Evolutionary conservation across 2,113 vertebrate genomes (phyloP), one percentile per base, ranked within the genome.

Genomic region (Python bivittatus): DNA sequence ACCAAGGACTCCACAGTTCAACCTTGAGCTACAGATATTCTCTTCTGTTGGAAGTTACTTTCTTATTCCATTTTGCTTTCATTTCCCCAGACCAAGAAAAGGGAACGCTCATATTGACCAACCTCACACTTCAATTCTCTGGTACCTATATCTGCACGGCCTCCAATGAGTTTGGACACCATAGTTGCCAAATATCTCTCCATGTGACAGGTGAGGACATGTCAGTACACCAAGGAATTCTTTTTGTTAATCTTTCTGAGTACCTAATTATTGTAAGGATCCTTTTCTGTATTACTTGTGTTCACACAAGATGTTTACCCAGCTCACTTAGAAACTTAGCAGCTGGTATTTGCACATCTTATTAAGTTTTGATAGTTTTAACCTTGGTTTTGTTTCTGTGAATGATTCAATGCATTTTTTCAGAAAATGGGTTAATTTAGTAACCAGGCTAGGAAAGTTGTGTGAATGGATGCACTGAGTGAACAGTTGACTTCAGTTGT

Each of bases 141-240:
- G 97, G 97, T 58, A 97, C 96, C 15, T 98, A 98, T 92, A 95
- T 92, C 53, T 98, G 98, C 92, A 93, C 94, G 54, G 96, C 97
- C 79, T 96, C 96, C 90, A 98, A 98, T 58, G 96, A 98, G 88
- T 94, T 97, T 91, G 97, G 97, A 52, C 94, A 92, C 23, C 94
- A 93, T 0, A 95, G 93, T 57, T 98, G 98, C 79, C 96, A 97
- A 27, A 85, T 98, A 86, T 94, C 92, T 33, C 88, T 98, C 85
- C 95, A 93, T 22, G 97, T 98, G 89, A 94, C 96, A 52, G 93
- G 98, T 98, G 96, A 92, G 92, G 95, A 25, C 1, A 84, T 20
- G 4, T 23, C 6, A n/a, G n/a, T 38, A 86, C 8, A 64, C 11
- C 84, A 48, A 53, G 23, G 20, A n/a, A 54, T n/a, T 27, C 48